A percentile compares a stretch with the other conserved stretches of the same genome.
Evolutionary conservation across 2,888 invertebrate genomes (phyloP).

Genomic region (Tribolium freemani): DNA sequence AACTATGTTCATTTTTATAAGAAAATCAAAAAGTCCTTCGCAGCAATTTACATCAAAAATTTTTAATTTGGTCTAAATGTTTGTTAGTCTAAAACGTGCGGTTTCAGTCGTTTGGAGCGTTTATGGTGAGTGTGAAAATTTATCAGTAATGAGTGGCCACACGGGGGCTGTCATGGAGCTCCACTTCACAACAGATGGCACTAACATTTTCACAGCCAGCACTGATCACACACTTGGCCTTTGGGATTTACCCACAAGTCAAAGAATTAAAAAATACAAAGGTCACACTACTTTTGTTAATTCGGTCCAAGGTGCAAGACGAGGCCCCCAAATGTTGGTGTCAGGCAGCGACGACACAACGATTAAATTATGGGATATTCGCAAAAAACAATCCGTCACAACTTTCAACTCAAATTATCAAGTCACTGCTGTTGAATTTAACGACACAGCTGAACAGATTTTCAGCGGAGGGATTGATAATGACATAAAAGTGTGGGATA

Average conservation of each 20-base stretch:
- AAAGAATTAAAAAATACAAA: conserved; percentile 90
- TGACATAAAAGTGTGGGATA: conserved; percentile 97
- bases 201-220: conserved; percentile 89
- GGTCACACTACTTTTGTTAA: conserved; percentile 86
- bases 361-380: conserved; percentile 92
- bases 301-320: conserved; percentile 81
- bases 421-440: conserved; percentile 90
- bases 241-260: conserved; percentile 94
- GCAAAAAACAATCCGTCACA: conserved; percentile 85
- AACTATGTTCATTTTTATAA: no score
- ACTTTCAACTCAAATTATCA: conserved; percentile 82
- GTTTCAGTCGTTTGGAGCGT: conserved; percentile 92
- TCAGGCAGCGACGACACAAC: conserved; percentile 97
- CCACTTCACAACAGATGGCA: conserved; percentile 87
- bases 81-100: not conserved
- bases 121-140: conserved; percentile 98
- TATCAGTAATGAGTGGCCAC: conserved; percentile 93
- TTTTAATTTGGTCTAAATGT: no score
- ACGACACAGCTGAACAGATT: conserved; percentile 95
- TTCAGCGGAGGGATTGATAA: conserved; percentile 98
- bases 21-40: no score
- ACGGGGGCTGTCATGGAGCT: conserved; percentile 96
- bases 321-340: conserved; percentile 92
- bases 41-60: no score
- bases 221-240: conserved; percentile 95